Percentiles rank a stretch among this genome's conserved stretches.
phyloP scores from a whole-genome alignment of 2,797 vertebrate species.

The Vipera latastei region DNA sequence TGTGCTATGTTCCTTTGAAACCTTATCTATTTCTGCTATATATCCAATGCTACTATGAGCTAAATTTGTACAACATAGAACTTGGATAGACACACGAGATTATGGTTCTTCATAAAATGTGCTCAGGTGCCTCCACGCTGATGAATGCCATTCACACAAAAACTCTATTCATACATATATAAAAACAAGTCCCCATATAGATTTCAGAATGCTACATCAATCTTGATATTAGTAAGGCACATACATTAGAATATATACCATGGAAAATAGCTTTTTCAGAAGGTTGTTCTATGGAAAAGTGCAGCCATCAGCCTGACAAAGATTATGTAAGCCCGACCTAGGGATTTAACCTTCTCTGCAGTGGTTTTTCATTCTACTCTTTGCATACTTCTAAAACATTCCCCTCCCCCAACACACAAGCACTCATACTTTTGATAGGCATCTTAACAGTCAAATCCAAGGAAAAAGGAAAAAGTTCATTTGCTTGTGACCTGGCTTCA shows the following conservation, averaged over 20 bases:
- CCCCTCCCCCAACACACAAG: neutral
- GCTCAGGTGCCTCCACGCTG: neutral
- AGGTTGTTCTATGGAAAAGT: neutral
- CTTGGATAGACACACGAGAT: neutral
- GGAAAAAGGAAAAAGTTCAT: neutral
- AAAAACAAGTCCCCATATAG: neutral
- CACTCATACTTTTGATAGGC: neutral
- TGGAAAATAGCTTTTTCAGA: neutral
- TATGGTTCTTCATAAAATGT: neutral
- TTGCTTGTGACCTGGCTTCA: neutral
- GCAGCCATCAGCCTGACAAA: neutral
- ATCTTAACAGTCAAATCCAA: neutral
- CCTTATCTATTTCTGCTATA: neutral
- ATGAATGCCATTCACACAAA: neutral
- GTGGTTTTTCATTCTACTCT: neutral
- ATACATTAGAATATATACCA: neutral
- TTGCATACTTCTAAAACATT: neutral
- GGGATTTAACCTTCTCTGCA: neutral
- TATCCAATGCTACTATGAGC: neutral
- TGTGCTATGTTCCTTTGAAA: neutral
- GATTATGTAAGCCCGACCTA: neutral
- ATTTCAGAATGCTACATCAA: neutral
- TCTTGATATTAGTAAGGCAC: neutral
- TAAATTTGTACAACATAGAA: neutral
- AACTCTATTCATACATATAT: neutral